Evolutionary conservation across 2,797 vertebrate genomes (phyloP).

Genomic region (Strix occidentalis): DNA sequence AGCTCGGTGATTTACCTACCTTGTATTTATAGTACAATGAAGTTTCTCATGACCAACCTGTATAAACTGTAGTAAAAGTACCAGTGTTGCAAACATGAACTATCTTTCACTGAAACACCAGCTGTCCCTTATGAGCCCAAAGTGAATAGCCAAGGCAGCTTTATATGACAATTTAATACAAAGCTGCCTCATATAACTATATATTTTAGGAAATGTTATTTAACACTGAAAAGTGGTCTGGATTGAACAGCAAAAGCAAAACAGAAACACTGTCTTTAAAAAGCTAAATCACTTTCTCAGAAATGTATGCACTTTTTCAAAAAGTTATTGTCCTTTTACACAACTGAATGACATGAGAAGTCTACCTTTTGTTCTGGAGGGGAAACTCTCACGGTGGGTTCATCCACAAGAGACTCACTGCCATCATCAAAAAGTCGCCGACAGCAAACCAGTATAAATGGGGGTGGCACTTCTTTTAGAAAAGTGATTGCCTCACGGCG

Average conservation of each 20-base stretch:
- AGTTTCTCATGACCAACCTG: conserved; percentile 11
- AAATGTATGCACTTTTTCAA: accelerated
- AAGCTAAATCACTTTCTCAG: neutral
- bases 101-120: neutral
- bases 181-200: neutral
- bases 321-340: neutral
- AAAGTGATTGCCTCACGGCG: conserved; percentile 90
- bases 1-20: conserved; percentile 62
- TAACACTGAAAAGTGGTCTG: neutral
- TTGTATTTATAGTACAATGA: conserved; percentile 38
- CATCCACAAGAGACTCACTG: conserved; percentile 79
- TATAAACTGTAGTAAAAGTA: conserved; percentile 5
- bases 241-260: neutral
- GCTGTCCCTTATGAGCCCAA: neutral
- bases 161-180: neutral
- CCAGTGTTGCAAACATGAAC: neutral
- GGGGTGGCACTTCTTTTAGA: conserved; percentile 91
- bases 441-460: conserved; percentile 92
- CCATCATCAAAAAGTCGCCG: conserved; percentile 81
- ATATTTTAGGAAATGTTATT: neutral
- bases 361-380: conserved; percentile 61
- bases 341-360: neutral
- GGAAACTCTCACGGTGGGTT: conserved; percentile 8
- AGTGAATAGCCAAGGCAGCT: neutral
- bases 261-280: neutral